phyloP scores from a whole-genome alignment of 2,888 invertebrate genomes.

The Lycia hirtaria region DNA sequence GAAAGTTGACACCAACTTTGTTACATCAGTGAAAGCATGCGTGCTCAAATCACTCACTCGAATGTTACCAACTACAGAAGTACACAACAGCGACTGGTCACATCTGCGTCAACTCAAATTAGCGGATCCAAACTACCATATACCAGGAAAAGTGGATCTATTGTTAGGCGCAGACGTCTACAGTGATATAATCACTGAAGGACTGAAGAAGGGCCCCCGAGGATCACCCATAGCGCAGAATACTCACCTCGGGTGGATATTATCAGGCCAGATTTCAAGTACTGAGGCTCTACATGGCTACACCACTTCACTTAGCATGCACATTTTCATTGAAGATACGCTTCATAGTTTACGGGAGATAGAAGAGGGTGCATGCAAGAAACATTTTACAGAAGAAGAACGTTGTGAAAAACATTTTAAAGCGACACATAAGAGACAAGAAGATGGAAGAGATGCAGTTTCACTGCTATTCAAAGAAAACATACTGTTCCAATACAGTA shows the following conservation, averaged over 20 bases:
- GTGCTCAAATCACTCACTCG: conserved; percentile 7
- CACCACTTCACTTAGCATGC: conserved; percentile 1
- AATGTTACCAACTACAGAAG: conserved; percentile 5
- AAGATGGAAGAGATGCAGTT: neutral
- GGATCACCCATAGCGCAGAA: neutral
- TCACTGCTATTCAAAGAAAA: neutral
- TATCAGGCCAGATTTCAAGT: neutral
- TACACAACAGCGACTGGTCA: neutral
- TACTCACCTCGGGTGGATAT: neutral
- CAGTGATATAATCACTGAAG: neutral
- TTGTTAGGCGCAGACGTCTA: neutral
- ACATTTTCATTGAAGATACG: neutral
- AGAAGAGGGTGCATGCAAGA: neutral
- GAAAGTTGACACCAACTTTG: neutral
- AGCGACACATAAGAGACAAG: neutral
- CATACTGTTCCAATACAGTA: neutral
- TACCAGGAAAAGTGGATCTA: neutral
- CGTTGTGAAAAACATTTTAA: neutral
- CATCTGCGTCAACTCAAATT: neutral
- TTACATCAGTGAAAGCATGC: neutral
- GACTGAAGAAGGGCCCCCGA: neutral
- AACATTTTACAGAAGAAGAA: neutral
- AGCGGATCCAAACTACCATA: neutral
- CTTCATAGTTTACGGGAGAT: no score
- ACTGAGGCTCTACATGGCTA: neutral